Evolutionary conservation across 2,888 invertebrate species (phyloP).

Genomic region (Euzetes globulus): DNA sequence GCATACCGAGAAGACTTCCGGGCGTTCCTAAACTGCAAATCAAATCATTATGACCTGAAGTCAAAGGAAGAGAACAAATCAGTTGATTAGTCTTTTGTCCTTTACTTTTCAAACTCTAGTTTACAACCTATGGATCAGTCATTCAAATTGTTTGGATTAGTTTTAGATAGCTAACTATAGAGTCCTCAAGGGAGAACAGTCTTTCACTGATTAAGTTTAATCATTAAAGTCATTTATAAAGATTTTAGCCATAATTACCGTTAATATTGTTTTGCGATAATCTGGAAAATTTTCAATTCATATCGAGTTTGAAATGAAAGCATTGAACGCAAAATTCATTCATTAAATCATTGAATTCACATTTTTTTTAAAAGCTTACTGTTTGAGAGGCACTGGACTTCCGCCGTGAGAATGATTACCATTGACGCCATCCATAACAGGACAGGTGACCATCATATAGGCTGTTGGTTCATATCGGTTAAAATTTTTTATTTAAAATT

Average conservation of each 20-base stretch:
- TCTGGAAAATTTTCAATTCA: neutral
- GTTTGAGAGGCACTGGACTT: constrained; percentile 89
- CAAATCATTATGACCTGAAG: constrained; percentile 26
- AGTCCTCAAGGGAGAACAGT: no score
- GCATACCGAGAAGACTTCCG: constrained; percentile 31
- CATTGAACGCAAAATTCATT: neutral
- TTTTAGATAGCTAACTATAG: no score
- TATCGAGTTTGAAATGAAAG: constrained; percentile 5
- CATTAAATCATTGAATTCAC: constrained; percentile 12
- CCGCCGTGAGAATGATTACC: constrained; percentile 68
- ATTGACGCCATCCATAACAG: constrained; percentile 86
- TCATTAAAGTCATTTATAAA: neutral
- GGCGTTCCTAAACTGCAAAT: constrained; percentile 32
- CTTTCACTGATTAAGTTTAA: neutral
- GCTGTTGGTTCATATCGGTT: constrained; percentile 62
- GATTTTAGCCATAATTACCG: no score
- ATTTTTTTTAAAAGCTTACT: constrained; percentile 58
- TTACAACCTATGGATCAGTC: no score
- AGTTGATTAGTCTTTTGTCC: neutral
- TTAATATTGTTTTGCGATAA: no score
- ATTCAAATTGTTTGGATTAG: no score
- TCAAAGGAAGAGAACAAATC: neutral
- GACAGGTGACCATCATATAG: constrained; percentile 96
- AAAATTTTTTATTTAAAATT: constrained; percentile 7
- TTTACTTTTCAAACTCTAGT: no score